A percentile compares a stretch with the other conserved stretches of the same genome.
Conservation (phyloP, 2,888 invertebrate species). For the Deilephila porcellus region DNA sequence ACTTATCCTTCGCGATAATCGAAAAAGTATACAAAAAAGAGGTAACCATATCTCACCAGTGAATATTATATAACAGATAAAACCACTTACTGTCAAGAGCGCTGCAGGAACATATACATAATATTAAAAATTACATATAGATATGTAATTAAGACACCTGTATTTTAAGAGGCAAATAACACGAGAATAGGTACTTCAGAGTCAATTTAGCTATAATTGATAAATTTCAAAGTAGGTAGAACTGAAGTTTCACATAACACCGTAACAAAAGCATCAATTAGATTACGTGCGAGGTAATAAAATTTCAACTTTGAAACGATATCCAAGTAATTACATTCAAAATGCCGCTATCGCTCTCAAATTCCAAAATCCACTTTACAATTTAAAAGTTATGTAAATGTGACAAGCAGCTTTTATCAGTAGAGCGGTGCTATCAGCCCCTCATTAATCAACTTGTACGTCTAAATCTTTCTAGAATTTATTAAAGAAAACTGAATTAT, state of each 20-base stretch:
- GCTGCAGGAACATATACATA: no score
- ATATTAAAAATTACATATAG: no score
- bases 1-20: no score
- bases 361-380: not conserved
- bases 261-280: not conserved
- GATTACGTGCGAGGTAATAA: not conserved
- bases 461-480: constrained; percentile 15
- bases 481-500: constrained; percentile 12
- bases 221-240: not conserved
- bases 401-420: not conserved
- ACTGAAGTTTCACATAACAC: not conserved
- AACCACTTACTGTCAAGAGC: not conserved
- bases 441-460: not conserved
- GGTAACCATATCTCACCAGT: not conserved
- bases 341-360: not conserved
- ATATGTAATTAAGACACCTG: no score
- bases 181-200: no score
- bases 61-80: not conserved
- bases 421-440: not conserved
- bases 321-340: not conserved
- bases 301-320: constrained; percentile 6
- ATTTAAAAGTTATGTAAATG: constrained; percentile 12
- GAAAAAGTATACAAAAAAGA: no score
- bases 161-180: no score
- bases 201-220: not conserved